Percentiles rank a stretch among this genome's conserved stretches.
phyloP scores from a whole-genome alignment of 1,140 invertebrate genomes.

The Drosophila elegans region DNA sequence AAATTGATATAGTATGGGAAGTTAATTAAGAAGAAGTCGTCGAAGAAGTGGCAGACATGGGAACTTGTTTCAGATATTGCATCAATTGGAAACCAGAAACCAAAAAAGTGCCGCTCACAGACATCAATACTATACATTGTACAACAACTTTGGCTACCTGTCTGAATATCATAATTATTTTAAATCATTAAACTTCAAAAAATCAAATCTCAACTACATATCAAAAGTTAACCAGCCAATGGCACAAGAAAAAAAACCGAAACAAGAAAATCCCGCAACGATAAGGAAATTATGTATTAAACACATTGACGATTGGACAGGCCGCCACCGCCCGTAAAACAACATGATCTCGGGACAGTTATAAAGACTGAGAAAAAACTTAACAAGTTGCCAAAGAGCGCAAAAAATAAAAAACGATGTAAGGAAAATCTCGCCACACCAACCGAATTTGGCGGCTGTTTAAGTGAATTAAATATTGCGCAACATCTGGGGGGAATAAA shows the following conservation, averaged over 20 bases:
- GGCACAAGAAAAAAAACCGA: slow-evolving; percentile 11
- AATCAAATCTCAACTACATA: slow-evolving; percentile 71
- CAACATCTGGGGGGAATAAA: slow-evolving; percentile 46
- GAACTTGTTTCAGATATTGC: slow-evolving; percentile 60
- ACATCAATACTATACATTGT: slow-evolving; percentile 32
- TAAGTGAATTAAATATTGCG: slow-evolving; percentile 82
- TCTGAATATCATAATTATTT: slow-evolving; percentile 78
- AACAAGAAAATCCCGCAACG: slow-evolving; percentile 55
- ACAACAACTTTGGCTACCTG: slow-evolving; percentile 19
- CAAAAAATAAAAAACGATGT: slow-evolving; percentile 46
- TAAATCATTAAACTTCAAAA: slow-evolving; percentile 77
- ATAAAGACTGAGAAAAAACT: slow-evolving; percentile 63
- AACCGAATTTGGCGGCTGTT: slow-evolving; percentile 72
- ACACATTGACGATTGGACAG: slow-evolving; percentile 73
- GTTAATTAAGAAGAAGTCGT: slow-evolving; percentile 68
- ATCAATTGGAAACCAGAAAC: slow-evolving; percentile 57
- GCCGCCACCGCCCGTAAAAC: slow-evolving; percentile 52
- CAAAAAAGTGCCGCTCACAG: slow-evolving; percentile 62
- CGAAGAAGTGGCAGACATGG: slow-evolving; percentile 30
- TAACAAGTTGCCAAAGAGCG: slow-evolving; percentile 66
- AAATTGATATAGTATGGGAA: slow-evolving; percentile 80
- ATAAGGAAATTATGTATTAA: slow-evolving; percentile 82
- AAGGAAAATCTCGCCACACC: slow-evolving; percentile 67
- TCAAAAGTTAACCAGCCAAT: slow-evolving; percentile 53
- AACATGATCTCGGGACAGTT: slow-evolving; percentile 65